A percentile compares a stretch with the other conserved stretches of the same genome.
phyloP scores from a whole-genome alignment of 2,113 vertebrate genomes.

The Willisornis vidua region DNA sequence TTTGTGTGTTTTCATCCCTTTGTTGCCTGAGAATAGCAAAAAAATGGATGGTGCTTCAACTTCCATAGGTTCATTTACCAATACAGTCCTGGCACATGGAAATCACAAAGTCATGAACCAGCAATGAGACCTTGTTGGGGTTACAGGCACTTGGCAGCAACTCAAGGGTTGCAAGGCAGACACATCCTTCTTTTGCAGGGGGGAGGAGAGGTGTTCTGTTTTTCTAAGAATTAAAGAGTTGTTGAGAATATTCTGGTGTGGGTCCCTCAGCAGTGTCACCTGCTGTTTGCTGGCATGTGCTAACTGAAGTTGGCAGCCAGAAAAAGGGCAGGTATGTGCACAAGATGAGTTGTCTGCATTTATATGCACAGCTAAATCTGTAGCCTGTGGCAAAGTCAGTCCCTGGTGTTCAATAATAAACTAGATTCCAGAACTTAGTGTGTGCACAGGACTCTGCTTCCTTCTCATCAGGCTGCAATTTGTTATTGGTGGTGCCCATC shows the following conservation, averaged over 20 bases:
- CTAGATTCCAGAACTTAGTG: background rate
- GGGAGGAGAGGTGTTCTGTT: background rate
- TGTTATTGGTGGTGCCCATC: background rate
- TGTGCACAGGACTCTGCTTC: background rate
- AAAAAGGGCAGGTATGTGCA: background rate
- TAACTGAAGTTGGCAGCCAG: background rate
- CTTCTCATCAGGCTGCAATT: background rate
- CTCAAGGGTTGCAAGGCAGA: background rate
- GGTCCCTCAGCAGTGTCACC: background rate
- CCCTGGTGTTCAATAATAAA: background rate
- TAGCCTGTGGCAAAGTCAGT: slow-evolving; percentile 52
- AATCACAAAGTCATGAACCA: background rate
- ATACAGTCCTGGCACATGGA: background rate
- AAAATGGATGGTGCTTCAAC: background rate
- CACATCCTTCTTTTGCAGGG: background rate
- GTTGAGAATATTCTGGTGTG: background rate
- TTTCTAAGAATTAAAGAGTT: background rate
- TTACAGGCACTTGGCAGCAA: background rate
- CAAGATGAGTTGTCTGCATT: background rate
- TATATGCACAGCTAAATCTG: background rate
- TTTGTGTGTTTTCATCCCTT: background rate
- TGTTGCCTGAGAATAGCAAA: background rate
- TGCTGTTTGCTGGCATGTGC: background rate
- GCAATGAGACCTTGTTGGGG: background rate
- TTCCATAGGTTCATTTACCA: background rate